Base-by-base conservation (phyloP, 2,888 invertebrate species). In the Margaritifera margaritifera region DNA sequence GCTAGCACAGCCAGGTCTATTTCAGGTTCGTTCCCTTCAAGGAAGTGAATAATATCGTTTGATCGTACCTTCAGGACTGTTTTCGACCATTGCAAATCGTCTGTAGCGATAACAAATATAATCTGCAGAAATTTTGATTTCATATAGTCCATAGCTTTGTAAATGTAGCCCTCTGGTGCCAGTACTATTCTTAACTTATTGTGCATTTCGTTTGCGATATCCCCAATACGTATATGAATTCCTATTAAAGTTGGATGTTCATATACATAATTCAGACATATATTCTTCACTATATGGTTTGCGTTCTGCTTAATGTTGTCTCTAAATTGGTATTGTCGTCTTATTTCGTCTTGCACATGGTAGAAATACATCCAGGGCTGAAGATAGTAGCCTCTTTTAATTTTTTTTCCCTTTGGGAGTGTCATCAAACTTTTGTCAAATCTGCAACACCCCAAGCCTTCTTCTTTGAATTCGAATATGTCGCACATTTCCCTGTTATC, bases 361-460 rank as follows among this genome's bases (percentile, higher is more conserved):
- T 51, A n/a, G n/a, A n/a, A n/a, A n/a, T n/a, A n/a, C n/a, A n/a
- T n/a, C n/a, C n/a, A n/a, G n/a, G n/a, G n/a, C 68, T 78, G 79
- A 52, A 76, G 71, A 42, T 71, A 80, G 3, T 72, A 72, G 25
- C 67, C 63, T 2, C 76, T 27, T 6, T 61, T 71, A 62, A 74
- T 69, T 57, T 78, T 73, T n/a, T 52, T 62, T 27, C n/a, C 31
- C 56, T 60, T 15, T 59, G 1, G 19, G 6, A 11, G 19, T 20
- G 55, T 66, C 55, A 27, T 61, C 6, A 6, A n/a, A n/a, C n/a
- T n/a, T n/a, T 27, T 15, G 31, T 42, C 50, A 20, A 61, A 51
- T 25, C n/a, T 31, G 5, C 6, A 18, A 61, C 8, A 61, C n/a
- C n/a, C 5, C 6, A 61, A 27, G 20, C 4, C 15, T 50, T 31